Conservation (phyloP, 2,797 vertebrate genomes). For the Pangasius mekongensis region DNA sequence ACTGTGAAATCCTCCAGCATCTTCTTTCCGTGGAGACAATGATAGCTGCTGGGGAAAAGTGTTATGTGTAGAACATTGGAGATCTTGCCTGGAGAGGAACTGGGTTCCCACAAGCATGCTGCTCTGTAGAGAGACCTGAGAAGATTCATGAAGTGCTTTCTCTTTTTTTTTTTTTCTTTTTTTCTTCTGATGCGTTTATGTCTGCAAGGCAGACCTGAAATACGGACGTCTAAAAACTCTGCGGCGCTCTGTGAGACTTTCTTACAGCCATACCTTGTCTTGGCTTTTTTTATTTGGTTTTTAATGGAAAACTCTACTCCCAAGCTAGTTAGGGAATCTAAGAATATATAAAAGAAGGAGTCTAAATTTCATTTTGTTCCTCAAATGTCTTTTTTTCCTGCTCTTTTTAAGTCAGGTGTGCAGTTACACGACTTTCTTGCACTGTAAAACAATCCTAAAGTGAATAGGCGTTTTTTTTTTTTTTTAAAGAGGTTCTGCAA, state of each 20-base stretch:
- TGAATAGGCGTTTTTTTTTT: not conserved
- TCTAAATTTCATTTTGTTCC: not conserved
- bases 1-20: not conserved
- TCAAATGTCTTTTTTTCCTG: conserved; percentile 4
- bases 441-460: conserved; percentile 27
- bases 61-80: conserved; percentile 7
- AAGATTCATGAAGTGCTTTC: conserved; percentile 12
- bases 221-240: conserved; percentile 45
- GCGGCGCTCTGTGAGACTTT: conserved; percentile 40
- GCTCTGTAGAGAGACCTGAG: conserved; percentile 7
- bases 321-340: conserved; percentile 34
- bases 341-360: not conserved
- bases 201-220: conserved; percentile 60
- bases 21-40: not conserved
- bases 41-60: not conserved
- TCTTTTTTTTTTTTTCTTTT: not conserved
- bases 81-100: conserved; percentile 7
- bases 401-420: not conserved
- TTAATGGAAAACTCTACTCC: conserved; percentile 49
- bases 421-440: conserved; percentile 19
- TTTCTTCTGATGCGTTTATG: conserved; percentile 43
- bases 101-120: not conserved
- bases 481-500: conserved; percentile 14
- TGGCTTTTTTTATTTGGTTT: conserved; percentile 53
- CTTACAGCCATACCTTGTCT: conserved; percentile 25